Base-by-base conservation (phyloP, 1,140 invertebrate genomes). In the Maconellicoccus hirsutus region DNA sequence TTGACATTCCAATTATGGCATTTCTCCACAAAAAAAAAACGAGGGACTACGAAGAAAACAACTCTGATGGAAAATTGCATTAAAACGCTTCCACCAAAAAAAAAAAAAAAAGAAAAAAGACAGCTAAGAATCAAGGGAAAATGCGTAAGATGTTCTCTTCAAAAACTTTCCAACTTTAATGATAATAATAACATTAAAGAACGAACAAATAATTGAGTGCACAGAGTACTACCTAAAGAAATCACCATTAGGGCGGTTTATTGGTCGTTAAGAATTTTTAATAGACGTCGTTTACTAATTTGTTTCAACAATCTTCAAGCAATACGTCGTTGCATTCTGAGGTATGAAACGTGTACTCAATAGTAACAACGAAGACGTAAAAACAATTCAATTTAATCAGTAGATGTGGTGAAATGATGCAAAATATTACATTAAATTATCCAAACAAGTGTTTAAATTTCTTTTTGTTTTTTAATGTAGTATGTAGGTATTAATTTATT, bases 81-180 rank as follows among this genome's bases (percentile, higher is more conserved):
- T 52, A 52, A 52, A 52, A 52, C 42, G 42, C 6, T 52, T 52
- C 42, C n/a, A 8, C n/a, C n/a, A n/a, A n/a, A n/a, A n/a, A n/a
- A n/a, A n/a, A n/a, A n/a, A n/a, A n/a, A n/a, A n/a, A 16, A 16
- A 16, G 16, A 52, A 52, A 14, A 52, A 3, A 3, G 42, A 52
- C 12, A 6, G 3, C 29, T 33, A 33, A 33, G 29, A 33, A 33
- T 52, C 3, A 52, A 19, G 42, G 42, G 42, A 52, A 52, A 52
- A 52, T 19, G 42, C n/a, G 42, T 52, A 52, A 52, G 42, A 52
- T 52, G 42, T 52, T 52, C 42, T 8, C 42, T 52, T 52, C 42
- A 52, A 52, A 52, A 52, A 16, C 42, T 52, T 52, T 52, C 42
- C 42, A 52, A 52, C 42, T 52, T 52, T 52, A 52, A 52, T 52